A percentile compares a stretch with the other conserved stretches of the same genome.
phyloP scores from a whole-genome alignment of 1,140 invertebrate species.

The Maconellicoccus hirsutus region DNA sequence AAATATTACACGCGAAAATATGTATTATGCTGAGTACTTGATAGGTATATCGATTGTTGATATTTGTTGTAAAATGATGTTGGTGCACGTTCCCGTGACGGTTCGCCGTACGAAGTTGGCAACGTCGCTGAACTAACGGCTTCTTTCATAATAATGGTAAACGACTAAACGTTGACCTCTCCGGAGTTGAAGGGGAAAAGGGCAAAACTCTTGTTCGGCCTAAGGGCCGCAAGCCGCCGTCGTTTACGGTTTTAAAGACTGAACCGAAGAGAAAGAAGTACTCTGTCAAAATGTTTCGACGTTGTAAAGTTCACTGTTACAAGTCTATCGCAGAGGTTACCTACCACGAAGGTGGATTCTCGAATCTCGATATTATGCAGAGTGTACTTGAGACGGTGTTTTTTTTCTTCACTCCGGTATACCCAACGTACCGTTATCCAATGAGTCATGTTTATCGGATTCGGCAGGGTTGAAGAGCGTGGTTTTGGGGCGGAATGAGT shows the following conservation, averaged over 20 bases:
- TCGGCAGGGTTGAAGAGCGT: too few species aligned
- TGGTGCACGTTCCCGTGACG: background rate
- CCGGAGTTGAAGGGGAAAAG: background rate
- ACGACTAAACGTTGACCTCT: slow-evolving; percentile 17
- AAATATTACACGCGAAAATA: too few species aligned
- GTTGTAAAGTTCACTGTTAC: slow-evolving; percentile 8
- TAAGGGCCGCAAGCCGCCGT: slow-evolving; percentile 10
- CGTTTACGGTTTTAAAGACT: background rate
- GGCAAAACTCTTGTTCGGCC: slow-evolving; percentile 12
- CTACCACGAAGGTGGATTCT: background rate
- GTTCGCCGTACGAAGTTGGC: background rate
- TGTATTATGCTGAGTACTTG: too few species aligned
- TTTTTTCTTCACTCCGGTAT: background rate
- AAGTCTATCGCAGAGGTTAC: background rate
- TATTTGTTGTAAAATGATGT: too few species aligned
- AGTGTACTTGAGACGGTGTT: background rate
- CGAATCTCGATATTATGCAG: background rate
- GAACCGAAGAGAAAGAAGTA: background rate
- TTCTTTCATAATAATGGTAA: slow-evolving; percentile 13
- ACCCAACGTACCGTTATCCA: background rate
- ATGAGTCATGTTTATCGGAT: background rate
- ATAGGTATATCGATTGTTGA: too few species aligned
- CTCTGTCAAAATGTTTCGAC: slow-evolving; percentile 7
- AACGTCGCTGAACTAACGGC: slow-evolving; percentile 15
- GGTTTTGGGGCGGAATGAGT: too few species aligned